phyloP scores from a whole-genome alignment of 2,797 vertebrate genomes.

The Peromyscus melanophrys region DNA sequence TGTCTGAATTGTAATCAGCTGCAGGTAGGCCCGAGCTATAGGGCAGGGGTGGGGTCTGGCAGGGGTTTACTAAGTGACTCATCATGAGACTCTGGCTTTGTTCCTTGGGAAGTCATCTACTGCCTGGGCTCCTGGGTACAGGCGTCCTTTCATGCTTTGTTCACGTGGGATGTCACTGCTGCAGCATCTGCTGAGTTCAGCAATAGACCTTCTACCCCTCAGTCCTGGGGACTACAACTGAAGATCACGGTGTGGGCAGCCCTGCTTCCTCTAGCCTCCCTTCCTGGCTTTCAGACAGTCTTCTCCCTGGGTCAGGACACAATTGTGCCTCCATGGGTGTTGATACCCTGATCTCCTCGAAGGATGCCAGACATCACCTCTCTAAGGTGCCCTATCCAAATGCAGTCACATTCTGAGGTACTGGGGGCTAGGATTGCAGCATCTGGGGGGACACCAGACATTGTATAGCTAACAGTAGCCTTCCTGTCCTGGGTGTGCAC shows the following conservation, averaged over 20 bases:
- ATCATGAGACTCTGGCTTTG: not conserved
- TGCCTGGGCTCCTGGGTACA: not conserved
- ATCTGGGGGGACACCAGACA: too few species aligned
- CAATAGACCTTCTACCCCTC: not conserved
- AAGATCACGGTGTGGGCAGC: not conserved
- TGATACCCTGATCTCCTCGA: not conserved
- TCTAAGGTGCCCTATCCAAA: not conserved
- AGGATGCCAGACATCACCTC: not conserved
- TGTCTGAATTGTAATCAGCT: not conserved
- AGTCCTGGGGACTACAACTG: not conserved
- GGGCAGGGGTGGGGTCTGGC: too few species aligned
- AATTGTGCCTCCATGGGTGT: not conserved
- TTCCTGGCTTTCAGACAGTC: not conserved
- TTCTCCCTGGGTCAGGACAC: not conserved
- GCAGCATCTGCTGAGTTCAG: not conserved
- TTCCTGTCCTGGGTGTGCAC: not conserved
- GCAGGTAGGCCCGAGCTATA: not conserved
- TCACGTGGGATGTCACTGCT: not conserved
- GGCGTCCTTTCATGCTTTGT: not conserved
- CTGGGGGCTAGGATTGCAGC: accelerated
- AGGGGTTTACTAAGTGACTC: not conserved
- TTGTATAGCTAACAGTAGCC: accelerated
- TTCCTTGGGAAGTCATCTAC: too few species aligned
- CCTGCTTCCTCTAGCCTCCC: not conserved
- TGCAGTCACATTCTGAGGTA: not conserved